These are phyloP conservation scores for Brachionus calyciflorus DNA, from an alignment of 1,140 invertebrate species.

Conservation along the genomic window DNA sequence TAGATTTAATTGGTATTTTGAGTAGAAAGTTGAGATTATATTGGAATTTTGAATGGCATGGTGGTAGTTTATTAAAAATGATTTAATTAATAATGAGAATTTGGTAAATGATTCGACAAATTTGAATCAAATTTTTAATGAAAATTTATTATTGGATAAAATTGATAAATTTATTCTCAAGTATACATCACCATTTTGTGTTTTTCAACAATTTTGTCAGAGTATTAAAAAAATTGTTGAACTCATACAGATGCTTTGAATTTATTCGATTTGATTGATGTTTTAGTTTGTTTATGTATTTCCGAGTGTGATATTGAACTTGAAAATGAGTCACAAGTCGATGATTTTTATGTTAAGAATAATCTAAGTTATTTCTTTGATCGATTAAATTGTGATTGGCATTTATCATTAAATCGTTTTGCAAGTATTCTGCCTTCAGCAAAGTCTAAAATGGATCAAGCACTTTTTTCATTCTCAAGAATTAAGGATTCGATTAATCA, in stretches of 20 bases:
- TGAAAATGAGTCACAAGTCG: too few relatives aligned
- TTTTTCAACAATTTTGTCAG: neutral
- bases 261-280: slow-evolving; percentile 17
- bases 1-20: slow-evolving; percentile 6
- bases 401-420: slow-evolving; percentile 16
- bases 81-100: slow-evolving; percentile 28
- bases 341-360: slow-evolving; percentile 26
- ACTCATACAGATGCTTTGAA: neutral
- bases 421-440: neutral
- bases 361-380: slow-evolving; percentile 21
- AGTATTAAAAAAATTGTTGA: neutral
- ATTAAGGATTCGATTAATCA: too few relatives aligned
- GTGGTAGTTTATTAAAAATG: neutral
- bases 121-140: slow-evolving; percentile 23
- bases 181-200: neutral
- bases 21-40: slow-evolving; percentile 21
- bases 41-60: slow-evolving; percentile 45
- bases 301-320: neutral
- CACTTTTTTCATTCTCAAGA: neutral
- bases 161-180: neutral
- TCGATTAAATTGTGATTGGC: slow-evolving; percentile 22
- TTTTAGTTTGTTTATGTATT: neutral
- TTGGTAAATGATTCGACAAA: neutral
- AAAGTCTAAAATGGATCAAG: slow-evolving; percentile 34
- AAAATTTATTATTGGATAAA: neutral